Base-by-base conservation (phyloP, 2,888 invertebrate genomes). In the Syrista parreyssii region DNA sequence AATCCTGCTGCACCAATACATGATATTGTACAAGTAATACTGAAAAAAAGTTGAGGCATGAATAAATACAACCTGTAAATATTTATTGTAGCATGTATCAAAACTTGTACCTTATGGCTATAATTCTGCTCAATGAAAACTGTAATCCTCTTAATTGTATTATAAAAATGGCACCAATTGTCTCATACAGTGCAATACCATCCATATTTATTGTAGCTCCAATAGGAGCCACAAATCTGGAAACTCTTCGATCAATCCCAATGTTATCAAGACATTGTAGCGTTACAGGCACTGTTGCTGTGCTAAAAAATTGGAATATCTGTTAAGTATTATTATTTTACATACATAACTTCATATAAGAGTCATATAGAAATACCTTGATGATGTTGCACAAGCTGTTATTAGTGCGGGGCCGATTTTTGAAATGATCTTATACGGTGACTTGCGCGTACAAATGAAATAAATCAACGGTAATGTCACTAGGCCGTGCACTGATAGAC, bases 141-240 rank as follows among this genome's bases (percentile, higher is more conserved):
- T 95, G 93, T 79, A 97, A 94, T 84, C 95, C 95, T 88, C 97
- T 94, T 83, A 98, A 94, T 92, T 99, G 99, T 30, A 99, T 98
- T 82, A 99, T 99, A 90, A 99, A 99, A 84, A 99, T 96, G 33
- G 99, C 99, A 0, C 99, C 99, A 11, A 99, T 98, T 0, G 99
- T 98, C 91, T 99, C 99, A 90, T 99, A 99, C 36, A 99, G 93
- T 1, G 99, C 99, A 0, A 98, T 98, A 23, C 97, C 97, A 91
- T 98, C 98, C 98, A 98, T 98, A 93, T 99, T 99, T 91, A 99
- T 98, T 68, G 99, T 98, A 33, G 99, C 98, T 12, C 99, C 99
- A 82, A 99, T 97, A 33, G 99, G 99, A 88, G 98, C 96, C 9
- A 99, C 98, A 90, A 99, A 99, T 82, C 98, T 94, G 4, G 98